Percentiles rank a stretch among this genome's conserved stretches.
phyloP scores from a whole-genome alignment of 2,888 invertebrate species.

The Mechanitis messenoides region DNA sequence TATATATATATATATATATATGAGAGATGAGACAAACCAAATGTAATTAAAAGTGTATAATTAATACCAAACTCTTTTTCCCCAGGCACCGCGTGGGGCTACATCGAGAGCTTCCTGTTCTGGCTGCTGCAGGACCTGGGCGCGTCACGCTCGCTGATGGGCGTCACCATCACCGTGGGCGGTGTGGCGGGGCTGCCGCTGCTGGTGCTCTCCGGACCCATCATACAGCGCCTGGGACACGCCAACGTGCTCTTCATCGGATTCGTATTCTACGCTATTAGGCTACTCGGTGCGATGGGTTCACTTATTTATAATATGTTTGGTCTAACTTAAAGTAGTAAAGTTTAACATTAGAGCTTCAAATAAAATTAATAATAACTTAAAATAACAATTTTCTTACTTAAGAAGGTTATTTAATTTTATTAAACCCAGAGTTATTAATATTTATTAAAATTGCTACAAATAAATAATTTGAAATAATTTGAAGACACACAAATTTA shows the following conservation, averaged over 20 bases:
- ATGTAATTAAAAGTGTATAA: no score
- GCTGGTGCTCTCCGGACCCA: conserved; percentile 85
- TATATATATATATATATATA: no score
- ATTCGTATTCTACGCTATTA: conserved; percentile 84
- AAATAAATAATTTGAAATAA: no score
- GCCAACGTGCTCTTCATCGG: conserved; percentile 87
- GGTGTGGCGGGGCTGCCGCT: conserved; percentile 85
- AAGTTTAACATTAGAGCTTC: no score
- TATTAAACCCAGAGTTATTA: no score
- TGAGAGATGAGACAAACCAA: no score
- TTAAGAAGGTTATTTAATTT: no score
- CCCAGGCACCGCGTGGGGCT: conserved; percentile 88
- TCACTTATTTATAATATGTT: not conserved
- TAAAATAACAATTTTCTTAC: no score
- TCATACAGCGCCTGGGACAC: conserved; percentile 83
- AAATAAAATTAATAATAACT: no score
- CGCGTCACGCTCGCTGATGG: conserved; percentile 85
- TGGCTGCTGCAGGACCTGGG: conserved; percentile 88
- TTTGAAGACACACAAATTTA: no score
- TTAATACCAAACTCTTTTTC: conserved; percentile 20
- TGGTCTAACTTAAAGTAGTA: no score
- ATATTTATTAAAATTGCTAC: no score
- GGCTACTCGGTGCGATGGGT: conserved; percentile 78
- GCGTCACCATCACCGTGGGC: conserved; percentile 86
- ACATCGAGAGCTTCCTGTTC: conserved; percentile 88